Evolutionary conservation across 1,140 invertebrate genomes (phyloP), one percentile per base, ranked within the genome.

Genomic region (Penaeus vannamei): DNA sequence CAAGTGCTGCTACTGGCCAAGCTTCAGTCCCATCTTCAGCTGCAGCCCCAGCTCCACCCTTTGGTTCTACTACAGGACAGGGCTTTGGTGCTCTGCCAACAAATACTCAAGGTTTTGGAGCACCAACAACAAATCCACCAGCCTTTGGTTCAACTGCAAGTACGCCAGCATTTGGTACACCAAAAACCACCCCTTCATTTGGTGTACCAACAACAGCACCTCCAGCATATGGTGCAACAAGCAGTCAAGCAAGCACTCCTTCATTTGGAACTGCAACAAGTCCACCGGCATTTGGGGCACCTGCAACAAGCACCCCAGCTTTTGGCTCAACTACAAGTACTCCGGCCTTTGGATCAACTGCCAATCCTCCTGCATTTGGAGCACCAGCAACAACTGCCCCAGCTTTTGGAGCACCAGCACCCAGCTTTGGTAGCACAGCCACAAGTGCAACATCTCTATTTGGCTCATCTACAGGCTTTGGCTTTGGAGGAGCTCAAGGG

Each of bases 31-130:
- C 53, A 53, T 12, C 53, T 10, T 53, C 53, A 53, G 53, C 53
- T 53, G 53, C 53, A 53, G 53, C 53, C 53, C 53, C 53, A 8
- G n/a, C 83, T 10, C 61, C 83, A 23, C 2, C 61, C 26, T 84
- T 84, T 46, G 82, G 82, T 62, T 42, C 83, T 62, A 29, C 19
- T 32, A 29, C 72, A 19, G 4, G 26, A 7, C 72, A 32, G 10
- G 72, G 72, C 29, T 76, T 76, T 29, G 72, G 72, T 76, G 72
- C 26, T 76, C 72, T 36, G n/a, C 29, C 72, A 29, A 76, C 72
- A 19, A 29, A 36, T n/a, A 29, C 26, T 29, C 5, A 29, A 26
- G 42, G 29, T 20, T 76, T 76, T 76, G 72, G 72, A 12, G 42
- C 72, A 19, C 29, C 72, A 76, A 76, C 72, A 22, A 20, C 72